These are phyloP conservation scores for Spodoptera litura DNA, from an alignment of 1,140 invertebrate species.

Conservation along the genomic window DNA sequence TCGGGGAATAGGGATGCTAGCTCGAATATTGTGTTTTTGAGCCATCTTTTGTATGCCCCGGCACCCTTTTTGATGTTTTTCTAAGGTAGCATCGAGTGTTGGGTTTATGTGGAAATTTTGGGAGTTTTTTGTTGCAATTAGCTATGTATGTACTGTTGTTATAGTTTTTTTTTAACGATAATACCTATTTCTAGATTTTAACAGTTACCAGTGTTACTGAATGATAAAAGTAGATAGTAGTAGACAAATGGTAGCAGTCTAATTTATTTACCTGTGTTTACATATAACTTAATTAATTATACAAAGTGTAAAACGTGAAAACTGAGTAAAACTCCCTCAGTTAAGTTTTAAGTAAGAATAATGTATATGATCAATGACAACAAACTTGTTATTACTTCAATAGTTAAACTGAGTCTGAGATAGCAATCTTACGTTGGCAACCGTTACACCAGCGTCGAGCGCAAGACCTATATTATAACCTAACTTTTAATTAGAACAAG, in stretches of 20 bases:
- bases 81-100: not conserved
- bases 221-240: too few species aligned
- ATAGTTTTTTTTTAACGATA: too few species aligned
- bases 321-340: too few species aligned
- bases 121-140: too few species aligned
- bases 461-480: conserved; percentile 16
- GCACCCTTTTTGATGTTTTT: too few species aligned
- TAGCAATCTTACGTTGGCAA: conserved; percentile 17
- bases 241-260: too few species aligned
- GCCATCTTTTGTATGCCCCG: not conserved
- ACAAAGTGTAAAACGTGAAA: too few species aligned
- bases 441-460: not conserved
- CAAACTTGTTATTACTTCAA: not conserved
- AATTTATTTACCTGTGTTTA: too few species aligned
- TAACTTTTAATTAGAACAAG: conserved; percentile 22
- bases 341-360: not conserved
- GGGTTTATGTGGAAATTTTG: not conserved
- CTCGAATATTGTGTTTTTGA: conserved; percentile 29
- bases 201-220: too few species aligned
- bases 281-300: too few species aligned
- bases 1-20: conserved; percentile 10
- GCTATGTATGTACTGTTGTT: too few species aligned
- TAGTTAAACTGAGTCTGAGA: conserved; percentile 14
- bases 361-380: conserved; percentile 2
- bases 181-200: too few species aligned